Percentiles rank a stretch among this genome's conserved stretches.
These are phyloP conservation scores for Reticulitermes lucifugus DNA, from an alignment of 2,888 invertebrate genomes.

Conservation along the genomic window DNA sequence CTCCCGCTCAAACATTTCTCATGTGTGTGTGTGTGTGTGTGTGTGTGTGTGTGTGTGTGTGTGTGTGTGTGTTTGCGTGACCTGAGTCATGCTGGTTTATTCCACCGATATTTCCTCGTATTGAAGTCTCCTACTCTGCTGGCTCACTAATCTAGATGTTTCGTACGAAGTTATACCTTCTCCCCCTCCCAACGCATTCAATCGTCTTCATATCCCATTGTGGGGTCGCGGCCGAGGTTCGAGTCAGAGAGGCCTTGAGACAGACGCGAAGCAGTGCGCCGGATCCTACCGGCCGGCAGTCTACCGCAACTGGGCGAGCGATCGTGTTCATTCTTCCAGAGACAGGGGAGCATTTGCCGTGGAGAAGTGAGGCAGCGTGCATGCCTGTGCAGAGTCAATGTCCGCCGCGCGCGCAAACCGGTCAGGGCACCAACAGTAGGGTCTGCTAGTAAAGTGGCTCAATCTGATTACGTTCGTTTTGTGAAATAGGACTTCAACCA, in stretches of 20 bases:
- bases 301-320: background rate
- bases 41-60: too few relatives aligned
- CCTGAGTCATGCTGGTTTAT: too few relatives aligned
- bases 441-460: background rate
- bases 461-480: background rate
- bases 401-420: slow-evolving; percentile 17
- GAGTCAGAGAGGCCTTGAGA: slow-evolving; percentile 4
- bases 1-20: too few relatives aligned
- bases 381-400: slow-evolving; percentile 26
- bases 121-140: too few relatives aligned
- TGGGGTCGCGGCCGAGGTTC: background rate
- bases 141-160: too few relatives aligned
- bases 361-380: background rate
- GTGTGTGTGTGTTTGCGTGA: too few relatives aligned
- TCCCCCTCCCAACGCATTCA: too few relatives aligned
- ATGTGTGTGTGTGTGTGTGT: too few relatives aligned
- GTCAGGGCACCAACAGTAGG: background rate
- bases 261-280: background rate
- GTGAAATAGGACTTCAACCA: background rate
- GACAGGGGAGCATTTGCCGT: background rate
- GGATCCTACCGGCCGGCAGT: background rate
- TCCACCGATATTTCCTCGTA: too few relatives aligned
- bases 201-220: too few relatives aligned
- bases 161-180: too few relatives aligned
- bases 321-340: background rate